Evolutionary conservation across 2,113 vertebrate genomes (phyloP).

Genomic region (Delphinapterus leucas): DNA sequence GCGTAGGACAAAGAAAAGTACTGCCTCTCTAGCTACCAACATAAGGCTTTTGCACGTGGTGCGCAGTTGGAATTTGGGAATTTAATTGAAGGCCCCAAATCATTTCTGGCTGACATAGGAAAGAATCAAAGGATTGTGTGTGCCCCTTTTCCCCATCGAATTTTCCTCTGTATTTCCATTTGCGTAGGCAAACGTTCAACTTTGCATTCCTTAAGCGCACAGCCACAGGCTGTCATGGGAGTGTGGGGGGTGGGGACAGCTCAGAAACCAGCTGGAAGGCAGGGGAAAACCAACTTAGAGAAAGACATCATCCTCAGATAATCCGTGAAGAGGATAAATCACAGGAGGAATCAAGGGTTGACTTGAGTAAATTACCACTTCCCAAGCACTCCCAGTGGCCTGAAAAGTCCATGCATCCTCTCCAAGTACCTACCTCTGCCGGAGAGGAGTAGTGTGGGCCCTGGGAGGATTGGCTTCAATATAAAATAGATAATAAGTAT

Average conservation of each 20-base stretch:
- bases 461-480: constrained; percentile 29
- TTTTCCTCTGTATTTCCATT: constrained; percentile 58
- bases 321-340: constrained; percentile 31
- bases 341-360: neutral
- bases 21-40: neutral
- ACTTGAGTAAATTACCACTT: constrained; percentile 18
- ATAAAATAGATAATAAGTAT: constrained; percentile 63
- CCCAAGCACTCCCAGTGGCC: neutral
- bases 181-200: constrained; percentile 51
- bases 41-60: neutral
- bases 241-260: neutral
- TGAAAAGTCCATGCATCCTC: neutral
- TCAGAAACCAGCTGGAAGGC: neutral
- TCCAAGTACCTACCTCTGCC: neutral
- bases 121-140: neutral
- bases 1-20: neutral
- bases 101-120: constrained; percentile 20
- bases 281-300: neutral
- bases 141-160: neutral
- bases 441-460: neutral
- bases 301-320: constrained; percentile 4
- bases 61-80: neutral
- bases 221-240: constrained; percentile 39
- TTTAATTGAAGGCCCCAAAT: constrained; percentile 24
- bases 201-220: constrained; percentile 54